Conservation (phyloP, 2,888 invertebrate genomes). For the Rhorus exstirpatorius region DNA sequence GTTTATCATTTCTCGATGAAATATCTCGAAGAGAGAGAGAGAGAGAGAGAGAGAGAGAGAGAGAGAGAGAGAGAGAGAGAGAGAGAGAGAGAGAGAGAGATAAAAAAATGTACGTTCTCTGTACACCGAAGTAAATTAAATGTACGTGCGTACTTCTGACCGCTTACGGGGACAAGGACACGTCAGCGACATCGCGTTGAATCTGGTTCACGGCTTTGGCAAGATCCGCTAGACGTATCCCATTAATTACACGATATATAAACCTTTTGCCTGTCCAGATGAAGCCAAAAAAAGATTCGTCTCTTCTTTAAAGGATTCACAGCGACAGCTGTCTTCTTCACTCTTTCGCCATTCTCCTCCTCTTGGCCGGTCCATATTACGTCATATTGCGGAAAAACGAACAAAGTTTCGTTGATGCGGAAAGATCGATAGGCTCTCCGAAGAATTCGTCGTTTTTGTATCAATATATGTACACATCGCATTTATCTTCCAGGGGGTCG, state of each 20-base stretch:
- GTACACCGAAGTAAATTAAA: conserved; percentile 23
- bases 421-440: conserved; percentile 73
- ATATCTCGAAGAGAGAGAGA: conserved; percentile 4
- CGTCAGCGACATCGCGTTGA: conserved; percentile 52
- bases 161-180: conserved; percentile 54
- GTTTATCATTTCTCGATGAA: conserved; percentile 26
- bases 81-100: no score
- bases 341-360: background rate
- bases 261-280: conserved; percentile 31
- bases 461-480: no score
- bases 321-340: background rate
- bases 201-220: conserved; percentile 72
- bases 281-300: conserved; percentile 71
- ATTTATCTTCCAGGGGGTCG: no score
- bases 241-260: conserved; percentile 68
- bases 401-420: conserved; percentile 66
- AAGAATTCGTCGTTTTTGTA: no score
- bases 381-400: conserved; percentile 74
- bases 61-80: no score
- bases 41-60: no score
- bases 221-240: conserved; percentile 63
- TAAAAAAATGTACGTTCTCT: background rate
- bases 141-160: background rate
- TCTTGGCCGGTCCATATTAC: conserved; percentile 55
- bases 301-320: conserved; percentile 41